Evolutionary conservation across 2,888 invertebrate species (phyloP).

Genomic region (Calliopum simillimum): DNA sequence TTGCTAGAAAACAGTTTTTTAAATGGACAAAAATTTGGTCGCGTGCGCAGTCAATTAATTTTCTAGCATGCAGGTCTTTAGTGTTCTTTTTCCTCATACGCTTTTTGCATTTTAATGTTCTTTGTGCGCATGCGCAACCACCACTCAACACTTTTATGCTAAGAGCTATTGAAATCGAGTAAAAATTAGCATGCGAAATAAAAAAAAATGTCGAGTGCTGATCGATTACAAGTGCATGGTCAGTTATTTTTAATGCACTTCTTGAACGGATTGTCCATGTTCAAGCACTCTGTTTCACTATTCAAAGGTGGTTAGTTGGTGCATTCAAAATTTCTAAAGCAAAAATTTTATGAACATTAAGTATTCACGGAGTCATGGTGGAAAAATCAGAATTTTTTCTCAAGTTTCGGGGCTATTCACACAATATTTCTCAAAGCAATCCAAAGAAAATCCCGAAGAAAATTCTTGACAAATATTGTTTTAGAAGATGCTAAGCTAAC

Average conservation of each 20-base stretch:
- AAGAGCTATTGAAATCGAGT: background rate
- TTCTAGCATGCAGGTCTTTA: constrained; percentile 14
- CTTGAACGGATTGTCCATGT: constrained; percentile 4
- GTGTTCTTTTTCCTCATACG: background rate
- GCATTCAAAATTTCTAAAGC: too few relatives aligned
- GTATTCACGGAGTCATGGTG: too few relatives aligned
- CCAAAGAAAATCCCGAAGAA: too few relatives aligned
- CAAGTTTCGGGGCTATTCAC: too few relatives aligned
- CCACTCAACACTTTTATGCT: constrained; percentile 40
- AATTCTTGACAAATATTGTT: too few relatives aligned
- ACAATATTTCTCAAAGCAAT: too few relatives aligned
- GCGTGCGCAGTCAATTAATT: constrained; percentile 16
- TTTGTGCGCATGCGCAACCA: constrained; percentile 42
- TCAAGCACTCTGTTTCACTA: too few relatives aligned
- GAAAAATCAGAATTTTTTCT: too few relatives aligned
- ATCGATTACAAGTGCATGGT: constrained; percentile 19
- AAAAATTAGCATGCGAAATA: constrained; percentile 33
- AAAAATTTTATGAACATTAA: too few relatives aligned
- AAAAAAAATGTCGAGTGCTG: constrained; percentile 31
- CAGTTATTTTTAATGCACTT: background rate
- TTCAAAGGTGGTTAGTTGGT: background rate
- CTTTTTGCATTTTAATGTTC: background rate
- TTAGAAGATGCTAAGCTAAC: too few relatives aligned
- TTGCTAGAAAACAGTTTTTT: background rate
- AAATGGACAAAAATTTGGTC: constrained; percentile 1